Conservation (phyloP, 1,140 invertebrate genomes). For the Bombus sibiricus region DNA sequence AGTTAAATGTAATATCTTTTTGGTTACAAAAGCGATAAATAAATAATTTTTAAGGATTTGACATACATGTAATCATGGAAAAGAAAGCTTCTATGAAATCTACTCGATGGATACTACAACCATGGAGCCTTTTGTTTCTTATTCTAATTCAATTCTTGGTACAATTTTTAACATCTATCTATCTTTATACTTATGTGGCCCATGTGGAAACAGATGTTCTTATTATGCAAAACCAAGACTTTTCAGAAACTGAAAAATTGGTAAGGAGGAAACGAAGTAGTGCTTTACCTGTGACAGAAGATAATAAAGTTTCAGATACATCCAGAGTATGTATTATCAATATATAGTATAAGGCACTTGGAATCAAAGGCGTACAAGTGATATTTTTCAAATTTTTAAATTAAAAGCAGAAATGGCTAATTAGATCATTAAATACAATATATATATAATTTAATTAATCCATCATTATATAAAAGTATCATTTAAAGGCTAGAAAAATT, state of each 20-base stretch:
- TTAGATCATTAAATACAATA: too few relatives aligned
- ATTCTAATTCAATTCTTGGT: constrained; percentile 61
- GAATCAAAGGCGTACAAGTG: too few relatives aligned
- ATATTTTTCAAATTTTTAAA: too few relatives aligned
- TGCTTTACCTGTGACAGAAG: constrained; percentile 52
- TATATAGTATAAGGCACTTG: not conserved
- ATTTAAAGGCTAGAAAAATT: too few relatives aligned
- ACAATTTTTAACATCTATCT: constrained; percentile 61
- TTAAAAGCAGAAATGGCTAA: too few relatives aligned
- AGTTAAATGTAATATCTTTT: not conserved
- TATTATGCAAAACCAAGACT: constrained; percentile 26
- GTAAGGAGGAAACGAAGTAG: constrained; percentile 58
- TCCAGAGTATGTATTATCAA: constrained; percentile 50
- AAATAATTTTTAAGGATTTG: constrained; percentile 32
- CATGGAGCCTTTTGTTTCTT: constrained; percentile 52
- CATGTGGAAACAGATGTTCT: constrained; percentile 56
- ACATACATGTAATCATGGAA: constrained; percentile 44
- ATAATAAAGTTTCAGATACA: constrained; percentile 61
- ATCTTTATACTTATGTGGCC: constrained; percentile 62
- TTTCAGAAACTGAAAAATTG: constrained; percentile 32
- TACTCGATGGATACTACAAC: constrained; percentile 54
- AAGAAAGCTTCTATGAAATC: constrained; percentile 49
- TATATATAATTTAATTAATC: too few relatives aligned
- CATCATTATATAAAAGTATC: too few relatives aligned
- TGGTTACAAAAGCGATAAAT: not conserved